These are phyloP conservation scores for Strongylocentrotus purpuratus DNA, from an alignment of 35 echinoderm and acorn worm genomes.

Conservation along the genomic window DNA sequence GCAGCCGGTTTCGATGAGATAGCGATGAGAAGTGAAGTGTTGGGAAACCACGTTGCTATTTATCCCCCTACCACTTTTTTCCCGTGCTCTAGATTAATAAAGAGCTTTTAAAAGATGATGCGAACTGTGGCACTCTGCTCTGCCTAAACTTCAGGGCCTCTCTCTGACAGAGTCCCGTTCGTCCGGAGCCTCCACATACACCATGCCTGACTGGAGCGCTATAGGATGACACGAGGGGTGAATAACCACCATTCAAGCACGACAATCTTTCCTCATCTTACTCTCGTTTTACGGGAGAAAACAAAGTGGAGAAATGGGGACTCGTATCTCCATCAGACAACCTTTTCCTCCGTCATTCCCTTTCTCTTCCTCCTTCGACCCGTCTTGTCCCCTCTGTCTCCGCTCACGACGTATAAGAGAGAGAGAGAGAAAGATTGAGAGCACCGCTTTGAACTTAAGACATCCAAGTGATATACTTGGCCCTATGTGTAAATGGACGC, in stretches of 20 bases:
- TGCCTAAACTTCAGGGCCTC: not conserved
- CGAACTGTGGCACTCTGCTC: not conserved
- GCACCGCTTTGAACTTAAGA: not conserved
- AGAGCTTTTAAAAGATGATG: not conserved
- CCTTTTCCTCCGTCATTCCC: not conserved
- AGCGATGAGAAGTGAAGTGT: not conserved
- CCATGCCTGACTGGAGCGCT: not conserved
- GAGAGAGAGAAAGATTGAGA: not conserved
- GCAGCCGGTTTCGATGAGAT: not conserved
- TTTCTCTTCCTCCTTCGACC: not conserved
- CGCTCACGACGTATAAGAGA: not conserved
- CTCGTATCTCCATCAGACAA: not conserved
- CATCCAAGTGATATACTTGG: not conserved
- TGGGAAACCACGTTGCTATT: not conserved
- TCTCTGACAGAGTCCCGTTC: not conserved
- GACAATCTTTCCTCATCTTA: not conserved
- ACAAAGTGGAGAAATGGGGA: not conserved
- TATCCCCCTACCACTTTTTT: not conserved
- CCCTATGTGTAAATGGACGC: not conserved
- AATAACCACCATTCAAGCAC: not conserved
- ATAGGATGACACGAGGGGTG: not conserved
- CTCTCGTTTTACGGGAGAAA: not conserved
- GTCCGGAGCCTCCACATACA: not conserved
- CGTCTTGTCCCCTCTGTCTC: not conserved
- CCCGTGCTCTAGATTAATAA: not conserved